Evolutionary conservation across 2,888 invertebrate species (phyloP).

Genomic region (Ethmia dodecea): DNA sequence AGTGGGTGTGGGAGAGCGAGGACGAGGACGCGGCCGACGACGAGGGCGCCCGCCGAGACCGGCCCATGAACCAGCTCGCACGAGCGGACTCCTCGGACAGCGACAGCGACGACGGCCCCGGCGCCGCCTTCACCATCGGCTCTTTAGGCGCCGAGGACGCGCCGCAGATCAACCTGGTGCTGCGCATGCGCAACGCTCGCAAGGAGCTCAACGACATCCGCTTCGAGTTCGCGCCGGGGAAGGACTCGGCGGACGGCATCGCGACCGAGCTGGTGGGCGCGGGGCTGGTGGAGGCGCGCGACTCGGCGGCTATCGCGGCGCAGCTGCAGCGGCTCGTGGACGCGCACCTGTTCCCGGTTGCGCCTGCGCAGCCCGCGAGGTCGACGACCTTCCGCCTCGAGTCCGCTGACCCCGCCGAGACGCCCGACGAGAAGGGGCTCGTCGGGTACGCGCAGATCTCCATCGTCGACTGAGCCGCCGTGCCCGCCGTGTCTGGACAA

Average conservation of each 20-base stretch:
- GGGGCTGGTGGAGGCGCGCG: slow-evolving; percentile 94
- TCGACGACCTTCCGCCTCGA: slow-evolving; percentile 93
- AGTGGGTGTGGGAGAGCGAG: slow-evolving; percentile 99
- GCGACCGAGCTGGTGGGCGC: slow-evolving; percentile 98
- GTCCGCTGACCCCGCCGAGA: slow-evolving; percentile 77
- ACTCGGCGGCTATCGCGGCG: slow-evolving; percentile 93
- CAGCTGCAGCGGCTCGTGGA: slow-evolving; percentile 95
- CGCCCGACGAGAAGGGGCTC: slow-evolving; percentile 95
- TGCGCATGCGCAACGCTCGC: slow-evolving; percentile 93
- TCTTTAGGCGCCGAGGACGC: slow-evolving; percentile 48
- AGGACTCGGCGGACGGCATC: slow-evolving; percentile 95
- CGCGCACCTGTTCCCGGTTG: slow-evolving; percentile 50
- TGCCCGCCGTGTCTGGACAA: slow-evolving; percentile 23
- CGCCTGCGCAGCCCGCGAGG: slow-evolving; percentile 75
- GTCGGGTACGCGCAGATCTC: slow-evolving; percentile 99
- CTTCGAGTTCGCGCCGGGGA: slow-evolving; percentile 97
- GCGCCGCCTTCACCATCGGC: slow-evolving; percentile 53
- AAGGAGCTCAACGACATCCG: slow-evolving; percentile 98
- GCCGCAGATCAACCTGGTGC: slow-evolving; percentile 87
- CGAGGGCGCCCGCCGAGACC: slow-evolving; percentile 73
- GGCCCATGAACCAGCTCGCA: slow-evolving; percentile 79
- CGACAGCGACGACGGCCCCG: slow-evolving; percentile 48
- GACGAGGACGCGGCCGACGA: slow-evolving; percentile 85
- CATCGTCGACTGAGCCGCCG: slow-evolving; percentile 85
- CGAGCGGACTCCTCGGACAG: slow-evolving; percentile 79